Evolutionary conservation across 2,113 vertebrate species (phyloP).

Genomic region (Orycteropus afer): DNA sequence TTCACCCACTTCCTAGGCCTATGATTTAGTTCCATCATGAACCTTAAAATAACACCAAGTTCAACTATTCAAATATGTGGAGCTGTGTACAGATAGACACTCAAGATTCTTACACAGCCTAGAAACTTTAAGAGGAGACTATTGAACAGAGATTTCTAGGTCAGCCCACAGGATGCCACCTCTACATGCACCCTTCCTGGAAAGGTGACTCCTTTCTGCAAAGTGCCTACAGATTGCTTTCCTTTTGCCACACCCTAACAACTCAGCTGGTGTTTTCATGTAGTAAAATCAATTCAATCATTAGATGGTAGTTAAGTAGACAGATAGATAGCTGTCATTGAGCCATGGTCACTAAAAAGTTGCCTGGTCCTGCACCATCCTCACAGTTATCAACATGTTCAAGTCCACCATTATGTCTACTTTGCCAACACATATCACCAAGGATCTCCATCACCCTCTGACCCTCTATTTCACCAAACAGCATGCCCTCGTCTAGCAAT

Average conservation of each 20-base stretch:
- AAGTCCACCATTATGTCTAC: background rate
- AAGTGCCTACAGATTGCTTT: background rate
- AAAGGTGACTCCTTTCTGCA: background rate
- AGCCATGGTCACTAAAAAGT: background rate
- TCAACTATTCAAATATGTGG: background rate
- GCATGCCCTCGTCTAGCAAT: background rate
- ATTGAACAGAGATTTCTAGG: background rate
- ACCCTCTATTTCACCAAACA: background rate
- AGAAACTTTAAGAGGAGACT: background rate
- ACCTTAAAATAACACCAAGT: constrained; percentile 61
- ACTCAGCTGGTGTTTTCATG: background rate
- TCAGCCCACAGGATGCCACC: rapidly evolving
- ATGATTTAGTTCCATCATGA: constrained; percentile 60
- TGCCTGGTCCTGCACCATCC: background rate
- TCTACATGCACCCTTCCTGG: background rate
- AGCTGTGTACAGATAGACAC: background rate
- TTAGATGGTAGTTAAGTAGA: no score
- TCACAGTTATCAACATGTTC: background rate
- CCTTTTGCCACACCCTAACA: no score
- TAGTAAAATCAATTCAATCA: background rate
- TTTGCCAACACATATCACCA: background rate
- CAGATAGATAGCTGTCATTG: background rate
- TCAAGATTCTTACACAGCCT: background rate
- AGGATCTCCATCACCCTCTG: background rate
- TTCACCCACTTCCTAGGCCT: background rate